Evolutionary conservation across 2,113 vertebrate species (phyloP).

Genomic region (Stercorarius parasiticus): DNA sequence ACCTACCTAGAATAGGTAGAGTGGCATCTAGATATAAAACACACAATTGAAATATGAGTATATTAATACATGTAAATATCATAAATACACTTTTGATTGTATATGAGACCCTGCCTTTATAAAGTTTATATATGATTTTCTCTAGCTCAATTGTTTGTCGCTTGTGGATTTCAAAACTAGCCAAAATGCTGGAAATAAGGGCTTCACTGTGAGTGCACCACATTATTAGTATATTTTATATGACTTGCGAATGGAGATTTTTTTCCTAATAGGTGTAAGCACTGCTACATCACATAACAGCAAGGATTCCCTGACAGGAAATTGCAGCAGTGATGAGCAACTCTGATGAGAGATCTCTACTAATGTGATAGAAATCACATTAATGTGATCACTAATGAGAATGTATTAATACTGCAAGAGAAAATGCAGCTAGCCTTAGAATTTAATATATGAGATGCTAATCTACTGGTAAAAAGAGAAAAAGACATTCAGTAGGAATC

Average conservation of each 20-base stretch:
- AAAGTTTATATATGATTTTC: background rate
- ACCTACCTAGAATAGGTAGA: background rate
- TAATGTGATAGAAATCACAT: background rate
- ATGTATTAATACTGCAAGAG: background rate
- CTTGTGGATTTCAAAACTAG: background rate
- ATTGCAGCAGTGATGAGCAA: background rate
- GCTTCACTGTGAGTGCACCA: background rate
- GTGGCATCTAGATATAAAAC: background rate
- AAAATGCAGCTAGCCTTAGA: background rate
- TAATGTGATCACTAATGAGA: background rate
- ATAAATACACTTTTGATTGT: background rate
- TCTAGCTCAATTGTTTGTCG: background rate
- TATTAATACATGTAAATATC: background rate
- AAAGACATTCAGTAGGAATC: background rate
- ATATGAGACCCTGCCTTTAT: background rate
- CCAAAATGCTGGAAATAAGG: background rate
- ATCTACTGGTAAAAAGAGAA: background rate
- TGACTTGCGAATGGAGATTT: background rate
- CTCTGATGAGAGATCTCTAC: background rate
- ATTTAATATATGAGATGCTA: background rate
- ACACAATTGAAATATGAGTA: background rate
- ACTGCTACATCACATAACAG: background rate
- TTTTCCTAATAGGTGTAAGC: background rate
- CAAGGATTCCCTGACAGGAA: background rate
- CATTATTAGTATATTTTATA: background rate